These are phyloP conservation scores for Apocrypta bakeri DNA, from an alignment of 1,140 invertebrate genomes.

Conservation along the genomic window DNA sequence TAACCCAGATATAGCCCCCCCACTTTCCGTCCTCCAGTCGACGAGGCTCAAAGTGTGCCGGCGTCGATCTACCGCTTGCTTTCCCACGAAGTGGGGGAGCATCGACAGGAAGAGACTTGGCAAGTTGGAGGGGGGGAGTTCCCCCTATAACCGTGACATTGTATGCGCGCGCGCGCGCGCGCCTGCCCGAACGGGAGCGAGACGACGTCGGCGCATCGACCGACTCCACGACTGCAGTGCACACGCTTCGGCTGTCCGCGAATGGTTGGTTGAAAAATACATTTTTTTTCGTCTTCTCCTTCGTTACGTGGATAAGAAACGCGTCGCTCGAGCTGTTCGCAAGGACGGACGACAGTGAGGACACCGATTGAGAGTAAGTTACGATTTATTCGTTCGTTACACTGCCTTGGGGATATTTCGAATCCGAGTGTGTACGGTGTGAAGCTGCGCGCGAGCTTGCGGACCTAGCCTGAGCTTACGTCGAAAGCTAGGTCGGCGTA, in stretches of 20 bases:
- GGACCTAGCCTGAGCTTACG: neutral
- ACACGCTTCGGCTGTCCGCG: neutral
- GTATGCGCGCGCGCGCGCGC: slow-evolving; percentile 64
- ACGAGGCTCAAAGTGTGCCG: slow-evolving; percentile 26
- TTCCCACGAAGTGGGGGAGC: slow-evolving; percentile 17
- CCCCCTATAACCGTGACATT: slow-evolving; percentile 68
- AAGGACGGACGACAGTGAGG: too few species aligned
- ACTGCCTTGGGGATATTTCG: neutral
- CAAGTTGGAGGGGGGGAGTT: neutral
- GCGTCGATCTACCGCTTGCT: slow-evolving; percentile 6
- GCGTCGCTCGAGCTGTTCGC: too few species aligned
- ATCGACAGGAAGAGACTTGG: neutral
- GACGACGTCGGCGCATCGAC: slow-evolving; percentile 60
- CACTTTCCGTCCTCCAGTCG: too few species aligned
- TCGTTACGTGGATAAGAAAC: too few species aligned
- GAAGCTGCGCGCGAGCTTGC: neutral
- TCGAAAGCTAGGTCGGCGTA: neutral
- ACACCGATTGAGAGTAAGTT: too few species aligned
- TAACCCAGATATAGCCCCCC: slow-evolving; percentile 17
- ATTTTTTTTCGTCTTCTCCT: too few species aligned
- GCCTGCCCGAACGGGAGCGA: slow-evolving; percentile 35
- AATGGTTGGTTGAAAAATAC: neutral
- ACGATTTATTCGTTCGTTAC: too few species aligned
- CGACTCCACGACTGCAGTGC: slow-evolving; percentile 6
- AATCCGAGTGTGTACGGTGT: neutral